phyloP scores from a whole-genome alignment of 2,113 vertebrate genomes.

The Scopus umbretta region DNA sequence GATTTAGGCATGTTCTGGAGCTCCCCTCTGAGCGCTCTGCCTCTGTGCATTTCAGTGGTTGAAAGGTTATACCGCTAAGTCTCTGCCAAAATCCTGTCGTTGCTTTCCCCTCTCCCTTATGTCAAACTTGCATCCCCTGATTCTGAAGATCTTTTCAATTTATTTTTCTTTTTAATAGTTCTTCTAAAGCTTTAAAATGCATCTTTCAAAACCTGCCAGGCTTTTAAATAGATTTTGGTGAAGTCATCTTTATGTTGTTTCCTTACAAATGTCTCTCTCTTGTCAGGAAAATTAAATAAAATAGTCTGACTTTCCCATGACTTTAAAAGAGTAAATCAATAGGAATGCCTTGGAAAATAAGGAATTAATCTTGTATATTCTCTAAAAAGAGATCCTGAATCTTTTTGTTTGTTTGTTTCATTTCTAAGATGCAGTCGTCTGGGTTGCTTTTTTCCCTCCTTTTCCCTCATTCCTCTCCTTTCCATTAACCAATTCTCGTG shows the following conservation, averaged over 20 bases:
- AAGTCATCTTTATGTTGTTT: not conserved
- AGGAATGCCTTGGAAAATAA: not conserved
- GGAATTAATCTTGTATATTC: not conserved
- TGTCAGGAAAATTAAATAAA: not conserved
- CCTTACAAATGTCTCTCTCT: not conserved
- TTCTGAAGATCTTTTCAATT: not conserved
- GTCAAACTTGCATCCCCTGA: not conserved
- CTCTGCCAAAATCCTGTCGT: not conserved
- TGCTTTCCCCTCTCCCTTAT: not conserved
- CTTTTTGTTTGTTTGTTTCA: not conserved
- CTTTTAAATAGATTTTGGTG: not conserved
- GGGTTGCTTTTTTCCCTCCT: accelerated
- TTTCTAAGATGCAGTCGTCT: not conserved
- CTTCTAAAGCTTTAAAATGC: not conserved
- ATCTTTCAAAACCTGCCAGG: not conserved
- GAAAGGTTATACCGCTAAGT: not conserved
- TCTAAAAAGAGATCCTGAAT: not conserved
- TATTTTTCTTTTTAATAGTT: not conserved
- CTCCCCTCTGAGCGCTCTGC: not conserved
- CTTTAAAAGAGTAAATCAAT: not conserved
- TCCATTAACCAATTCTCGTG: not conserved
- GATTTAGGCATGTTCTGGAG: not conserved
- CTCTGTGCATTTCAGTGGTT: not conserved
- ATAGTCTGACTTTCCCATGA: not conserved
- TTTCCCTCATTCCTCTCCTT: not conserved